Evolutionary conservation across 2,113 vertebrate genomes (phyloP).

Genomic region (Aleadryas rufinucha): DNA sequence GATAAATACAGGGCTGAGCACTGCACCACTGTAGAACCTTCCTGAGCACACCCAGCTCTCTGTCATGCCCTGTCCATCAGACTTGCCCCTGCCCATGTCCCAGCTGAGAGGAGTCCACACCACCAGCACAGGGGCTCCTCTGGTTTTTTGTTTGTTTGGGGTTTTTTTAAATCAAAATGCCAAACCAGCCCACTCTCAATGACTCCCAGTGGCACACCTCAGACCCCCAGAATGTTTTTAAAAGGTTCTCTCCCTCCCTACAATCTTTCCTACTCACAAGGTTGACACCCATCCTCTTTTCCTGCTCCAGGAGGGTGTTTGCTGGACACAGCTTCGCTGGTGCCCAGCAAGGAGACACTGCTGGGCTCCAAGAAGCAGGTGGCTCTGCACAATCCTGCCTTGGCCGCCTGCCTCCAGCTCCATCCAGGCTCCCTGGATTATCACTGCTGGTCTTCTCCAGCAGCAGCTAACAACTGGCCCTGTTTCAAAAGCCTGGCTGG

Average conservation of each 20-base stretch:
- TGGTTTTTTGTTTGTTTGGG: background rate
- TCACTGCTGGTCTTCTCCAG: background rate
- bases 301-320: background rate
- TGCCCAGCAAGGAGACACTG: background rate
- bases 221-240: background rate
- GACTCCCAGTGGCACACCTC: background rate
- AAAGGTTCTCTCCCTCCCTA: background rate
- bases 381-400: background rate
- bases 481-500: background rate
- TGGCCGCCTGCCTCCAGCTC: background rate
- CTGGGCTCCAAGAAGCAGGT: background rate
- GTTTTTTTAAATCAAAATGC: background rate
- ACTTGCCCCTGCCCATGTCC: fast-evolving
- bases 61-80: fast-evolving
- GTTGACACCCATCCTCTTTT: background rate
- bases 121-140: background rate
- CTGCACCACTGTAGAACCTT: background rate
- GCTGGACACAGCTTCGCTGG: background rate
- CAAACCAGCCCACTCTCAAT: background rate
- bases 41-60: background rate
- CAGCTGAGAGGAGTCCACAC: background rate
- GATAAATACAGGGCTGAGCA: background rate
- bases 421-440: background rate
- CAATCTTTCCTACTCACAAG: background rate
- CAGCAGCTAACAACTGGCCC: background rate